Conservation (phyloP, 2,797 vertebrate species). For the Micromesistius poutassou region DNA sequence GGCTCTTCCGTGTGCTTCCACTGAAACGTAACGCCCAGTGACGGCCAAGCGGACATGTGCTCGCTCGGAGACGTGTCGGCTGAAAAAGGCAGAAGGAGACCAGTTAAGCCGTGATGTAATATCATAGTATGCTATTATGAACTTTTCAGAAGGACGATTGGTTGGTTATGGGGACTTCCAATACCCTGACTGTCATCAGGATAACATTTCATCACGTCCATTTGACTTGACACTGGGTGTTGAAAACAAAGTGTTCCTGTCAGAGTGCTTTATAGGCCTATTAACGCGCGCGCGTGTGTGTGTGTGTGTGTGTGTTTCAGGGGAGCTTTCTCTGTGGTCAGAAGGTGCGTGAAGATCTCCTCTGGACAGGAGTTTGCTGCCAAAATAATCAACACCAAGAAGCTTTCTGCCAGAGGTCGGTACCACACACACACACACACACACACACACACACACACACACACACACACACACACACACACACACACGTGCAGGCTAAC, state of each 20-base stretch:
- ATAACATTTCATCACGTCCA: neutral
- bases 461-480: constrained; percentile 1
- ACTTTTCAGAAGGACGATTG: neutral
- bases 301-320: constrained; percentile 64
- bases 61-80: neutral
- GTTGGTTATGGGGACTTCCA: too few species aligned
- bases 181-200: neutral
- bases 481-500: constrained; percentile 17
- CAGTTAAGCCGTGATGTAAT: neutral
- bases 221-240: neutral
- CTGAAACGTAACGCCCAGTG: neutral
- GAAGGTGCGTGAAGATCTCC: constrained; percentile 94
- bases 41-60: neutral
- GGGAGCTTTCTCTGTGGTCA: constrained; percentile 95
- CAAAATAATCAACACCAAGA: constrained; percentile 99
- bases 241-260: neutral
- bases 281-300: constrained; percentile 9
- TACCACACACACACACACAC: constrained; percentile 17
- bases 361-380: constrained; percentile 95
- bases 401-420: constrained; percentile 94
- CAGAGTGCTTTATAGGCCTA: neutral
- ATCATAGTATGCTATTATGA: neutral
- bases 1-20: neutral
- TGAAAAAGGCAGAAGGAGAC: neutral
- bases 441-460: neutral